Percentiles rank a stretch among this genome's conserved stretches.
Evolutionary conservation across 2,888 invertebrate species (phyloP).

Genomic region (Caenorhabditis doughertyi): DNA sequence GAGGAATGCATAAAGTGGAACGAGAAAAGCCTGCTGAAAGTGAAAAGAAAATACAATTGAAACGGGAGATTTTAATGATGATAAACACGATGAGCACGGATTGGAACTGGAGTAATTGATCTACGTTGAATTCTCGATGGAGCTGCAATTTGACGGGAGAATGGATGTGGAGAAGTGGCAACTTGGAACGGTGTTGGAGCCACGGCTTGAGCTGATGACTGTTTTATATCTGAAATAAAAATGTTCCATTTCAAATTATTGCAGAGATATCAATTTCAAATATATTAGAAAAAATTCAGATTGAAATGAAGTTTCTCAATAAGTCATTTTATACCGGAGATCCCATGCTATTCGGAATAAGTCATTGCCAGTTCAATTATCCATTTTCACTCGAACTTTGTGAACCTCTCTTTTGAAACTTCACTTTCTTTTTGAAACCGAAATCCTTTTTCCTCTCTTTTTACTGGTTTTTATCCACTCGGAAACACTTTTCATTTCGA

Average conservation of each 20-base stretch:
- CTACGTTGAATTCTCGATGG: constrained; percentile 54
- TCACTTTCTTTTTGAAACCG: constrained; percentile 25
- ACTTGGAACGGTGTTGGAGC: constrained; percentile 56
- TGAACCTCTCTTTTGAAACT: constrained; percentile 33
- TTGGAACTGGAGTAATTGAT: constrained; percentile 60
- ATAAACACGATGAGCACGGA: constrained; percentile 50
- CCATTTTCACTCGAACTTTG: constrained; percentile 18
- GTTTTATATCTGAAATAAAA: constrained; percentile 45
- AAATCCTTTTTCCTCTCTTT: constrained; percentile 11
- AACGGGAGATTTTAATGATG: constrained; percentile 15
- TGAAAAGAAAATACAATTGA: not conserved
- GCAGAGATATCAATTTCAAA: too few relatives aligned
- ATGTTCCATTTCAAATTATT: too few relatives aligned
- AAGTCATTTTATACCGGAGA: not conserved
- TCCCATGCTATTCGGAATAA: not conserved
- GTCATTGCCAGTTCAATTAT: constrained; percentile 6
- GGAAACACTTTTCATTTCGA: constrained; percentile 11
- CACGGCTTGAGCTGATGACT: constrained; percentile 61
- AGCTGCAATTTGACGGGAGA: constrained; percentile 61
- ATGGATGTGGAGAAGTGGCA: constrained; percentile 61
- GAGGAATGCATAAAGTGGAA: constrained; percentile 49
- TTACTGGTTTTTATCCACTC: constrained; percentile 8
- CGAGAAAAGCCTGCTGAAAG: constrained; percentile 19
- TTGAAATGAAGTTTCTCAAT: too few relatives aligned
- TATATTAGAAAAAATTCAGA: too few relatives aligned